Base-by-base conservation (phyloP, 2,888 invertebrate species). In the Melitaea athalia region DNA sequence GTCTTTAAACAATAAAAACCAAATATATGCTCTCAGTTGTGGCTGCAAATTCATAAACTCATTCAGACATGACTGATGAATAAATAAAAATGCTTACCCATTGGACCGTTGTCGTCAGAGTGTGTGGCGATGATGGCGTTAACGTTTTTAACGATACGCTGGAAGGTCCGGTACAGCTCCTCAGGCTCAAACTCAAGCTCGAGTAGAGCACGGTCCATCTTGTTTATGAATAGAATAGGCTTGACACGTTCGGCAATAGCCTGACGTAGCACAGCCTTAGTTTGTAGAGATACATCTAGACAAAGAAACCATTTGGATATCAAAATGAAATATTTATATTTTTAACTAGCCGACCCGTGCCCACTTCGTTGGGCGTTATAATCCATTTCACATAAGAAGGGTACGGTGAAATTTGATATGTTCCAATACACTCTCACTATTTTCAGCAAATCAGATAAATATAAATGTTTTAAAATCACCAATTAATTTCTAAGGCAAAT, bases 211-310 rank as follows among this genome's bases (percentile, higher is more conserved):
- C 99, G 97, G 94, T 99, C 99, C 99, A 99, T 99, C 94, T 99
- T 99, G 97, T 99, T 99, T 99, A 99, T 99, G 96, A 99, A 99
- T 81, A 99, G 94, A 78, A 99, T 98, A 68, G 99, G 99, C 96
- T 99, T 99, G 84, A 99, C 99, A 85, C 99, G 97, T 94, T 99
- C 99, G 74, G 99, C 98, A 85, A 99, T 99, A 74, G 99, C 99
- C 92, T 99, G 99, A 94, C 99, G 98, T 82, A 99, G 94, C 70
- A 99, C 99, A 83, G 99, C 99, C 93, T 99, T 99, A 49, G 99
- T 99, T 93, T 99, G 99, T 79, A 99, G 99, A 87, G 99, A 99
- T 76, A 99, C 99, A 94, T 99, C 99, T 98, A 79, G n/a, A 59
- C 17, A 69, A 61, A 61, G 59, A 61, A 49, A 33, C 5, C n/a